Conservation (phyloP, 2,113 vertebrate species). For the Tamias sibiricus region DNA sequence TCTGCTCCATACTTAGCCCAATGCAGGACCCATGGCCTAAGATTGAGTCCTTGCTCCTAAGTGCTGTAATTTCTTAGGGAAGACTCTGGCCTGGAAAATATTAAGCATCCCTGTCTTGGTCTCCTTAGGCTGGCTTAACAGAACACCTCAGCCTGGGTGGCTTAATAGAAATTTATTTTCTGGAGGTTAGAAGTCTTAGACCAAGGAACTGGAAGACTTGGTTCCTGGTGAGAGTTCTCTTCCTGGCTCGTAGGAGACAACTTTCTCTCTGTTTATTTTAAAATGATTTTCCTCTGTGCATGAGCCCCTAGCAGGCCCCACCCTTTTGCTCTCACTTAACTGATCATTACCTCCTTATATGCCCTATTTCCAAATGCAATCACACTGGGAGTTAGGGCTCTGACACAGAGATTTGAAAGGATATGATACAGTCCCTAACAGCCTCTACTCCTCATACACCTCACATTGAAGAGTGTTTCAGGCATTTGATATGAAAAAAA, state of each 20-base stretch:
- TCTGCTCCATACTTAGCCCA: neutral
- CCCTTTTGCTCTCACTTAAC: neutral
- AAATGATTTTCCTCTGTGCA: neutral
- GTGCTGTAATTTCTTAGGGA: neutral
- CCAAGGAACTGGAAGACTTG: neutral
- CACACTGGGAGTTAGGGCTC: neutral
- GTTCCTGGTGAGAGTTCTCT: neutral
- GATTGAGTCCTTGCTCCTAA: neutral
- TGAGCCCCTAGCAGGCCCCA: neutral
- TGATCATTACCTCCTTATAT: neutral
- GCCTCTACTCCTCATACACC: neutral
- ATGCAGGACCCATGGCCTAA: neutral
- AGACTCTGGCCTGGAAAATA: neutral
- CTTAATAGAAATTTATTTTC: neutral
- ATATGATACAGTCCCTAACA: neutral
- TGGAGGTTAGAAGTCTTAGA: neutral
- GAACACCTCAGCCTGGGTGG: neutral
- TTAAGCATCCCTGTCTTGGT: neutral
- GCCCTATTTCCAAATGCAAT: neutral
- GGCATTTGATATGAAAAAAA: neutral
- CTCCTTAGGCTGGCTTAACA: neutral
- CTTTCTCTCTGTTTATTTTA: neutral
- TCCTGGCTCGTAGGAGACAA: neutral
- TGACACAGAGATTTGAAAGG: neutral
- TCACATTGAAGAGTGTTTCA: neutral